phyloP scores from a whole-genome alignment of 2,888 invertebrate genomes.

The Idaea straminata region DNA sequence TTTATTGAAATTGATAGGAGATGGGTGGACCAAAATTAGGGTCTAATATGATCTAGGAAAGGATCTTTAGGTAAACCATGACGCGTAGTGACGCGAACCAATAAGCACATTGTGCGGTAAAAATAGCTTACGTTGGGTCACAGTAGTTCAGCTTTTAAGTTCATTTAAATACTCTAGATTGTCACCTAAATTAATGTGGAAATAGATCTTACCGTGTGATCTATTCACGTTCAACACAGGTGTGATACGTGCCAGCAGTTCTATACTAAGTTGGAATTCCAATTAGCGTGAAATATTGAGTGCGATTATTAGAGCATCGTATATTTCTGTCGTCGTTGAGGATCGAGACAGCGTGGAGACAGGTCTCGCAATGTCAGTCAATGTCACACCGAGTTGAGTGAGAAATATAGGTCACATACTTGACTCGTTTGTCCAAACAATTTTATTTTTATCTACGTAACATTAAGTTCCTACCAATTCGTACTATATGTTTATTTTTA shows the following conservation, averaged over 20 bases:
- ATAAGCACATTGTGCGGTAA: too few relatives aligned
- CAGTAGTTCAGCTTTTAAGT: too few relatives aligned
- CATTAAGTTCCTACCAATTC: neutral
- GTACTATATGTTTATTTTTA: too few relatives aligned
- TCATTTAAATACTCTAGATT: too few relatives aligned
- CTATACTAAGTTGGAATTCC: neutral
- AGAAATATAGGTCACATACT: constrained; percentile 22
- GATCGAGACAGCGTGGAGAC: constrained; percentile 1
- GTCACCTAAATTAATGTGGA: too few relatives aligned
- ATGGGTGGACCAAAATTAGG: neutral
- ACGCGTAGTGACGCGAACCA: neutral
- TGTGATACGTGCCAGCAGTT: too few relatives aligned
- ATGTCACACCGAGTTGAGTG: constrained; percentile 17
- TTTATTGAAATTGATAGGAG: neutral
- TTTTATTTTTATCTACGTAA: neutral
- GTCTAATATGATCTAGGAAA: neutral
- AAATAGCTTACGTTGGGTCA: too few relatives aligned
- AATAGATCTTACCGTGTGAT: too few relatives aligned
- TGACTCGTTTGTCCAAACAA: neutral
- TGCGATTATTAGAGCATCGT: neutral
- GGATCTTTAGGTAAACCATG: too few relatives aligned
- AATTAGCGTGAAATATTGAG: neutral
- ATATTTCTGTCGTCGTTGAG: neutral
- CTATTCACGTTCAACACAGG: too few relatives aligned
- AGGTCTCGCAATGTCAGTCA: constrained; percentile 18